Evolutionary conservation across 1,140 invertebrate genomes (phyloP).

Genomic region (Drosophila bocki): DNA sequence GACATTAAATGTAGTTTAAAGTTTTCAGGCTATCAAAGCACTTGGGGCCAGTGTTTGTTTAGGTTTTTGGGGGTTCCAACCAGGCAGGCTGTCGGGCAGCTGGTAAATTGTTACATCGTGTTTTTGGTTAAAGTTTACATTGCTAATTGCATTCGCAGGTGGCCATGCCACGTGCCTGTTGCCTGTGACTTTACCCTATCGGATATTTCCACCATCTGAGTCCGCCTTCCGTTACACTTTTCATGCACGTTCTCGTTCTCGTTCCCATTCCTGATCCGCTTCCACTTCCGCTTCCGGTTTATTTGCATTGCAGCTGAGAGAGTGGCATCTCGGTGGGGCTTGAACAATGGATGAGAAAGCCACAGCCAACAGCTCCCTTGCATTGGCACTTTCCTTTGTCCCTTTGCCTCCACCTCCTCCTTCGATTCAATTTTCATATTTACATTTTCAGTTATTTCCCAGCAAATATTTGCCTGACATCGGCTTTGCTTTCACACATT

Average conservation of each 20-base stretch:
- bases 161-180: slow-evolving; percentile 3
- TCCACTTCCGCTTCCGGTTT: slow-evolving; percentile 44
- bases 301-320: slow-evolving; percentile 16
- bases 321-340: slow-evolving; percentile 11
- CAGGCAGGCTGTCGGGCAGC: background rate
- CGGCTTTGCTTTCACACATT: slow-evolving; percentile 24
- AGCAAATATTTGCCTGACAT: slow-evolving; percentile 67
- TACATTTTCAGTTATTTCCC: slow-evolving; percentile 65
- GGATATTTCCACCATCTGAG: slow-evolving; percentile 5
- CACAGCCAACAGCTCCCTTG: slow-evolving; percentile 5
- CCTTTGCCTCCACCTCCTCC: background rate
- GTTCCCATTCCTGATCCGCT: slow-evolving; percentile 18
- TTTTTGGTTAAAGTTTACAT: slow-evolving; percentile 57
- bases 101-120: slow-evolving; percentile 7
- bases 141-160: slow-evolving; percentile 60
- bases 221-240: slow-evolving; percentile 54
- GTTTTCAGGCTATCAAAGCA: background rate
- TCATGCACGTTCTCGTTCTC: background rate
- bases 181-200: background rate
- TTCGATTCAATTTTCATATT: slow-evolving; percentile 62
- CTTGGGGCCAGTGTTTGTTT: slow-evolving; percentile 28
- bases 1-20: slow-evolving; percentile 8
- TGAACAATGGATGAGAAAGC: slow-evolving; percentile 26
- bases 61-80: slow-evolving; percentile 1
- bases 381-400: slow-evolving; percentile 15